Conservation (phyloP, 2,113 vertebrate species). For the Chamaetylas fuelleborni region DNA sequence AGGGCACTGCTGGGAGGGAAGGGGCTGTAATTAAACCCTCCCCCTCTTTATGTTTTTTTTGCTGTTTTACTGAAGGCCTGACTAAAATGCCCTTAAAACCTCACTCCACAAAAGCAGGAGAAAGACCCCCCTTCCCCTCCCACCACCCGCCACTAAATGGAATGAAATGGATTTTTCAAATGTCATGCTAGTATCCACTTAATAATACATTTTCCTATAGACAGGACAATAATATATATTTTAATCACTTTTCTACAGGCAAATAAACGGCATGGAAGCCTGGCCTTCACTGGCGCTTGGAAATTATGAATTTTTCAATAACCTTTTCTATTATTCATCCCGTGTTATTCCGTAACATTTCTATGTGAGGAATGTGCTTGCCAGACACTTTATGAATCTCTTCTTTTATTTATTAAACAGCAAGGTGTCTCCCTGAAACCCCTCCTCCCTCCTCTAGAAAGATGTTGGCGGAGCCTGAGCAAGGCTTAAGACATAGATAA, state of each 20-base stretch:
- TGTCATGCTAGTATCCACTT: slow-evolving; percentile 79
- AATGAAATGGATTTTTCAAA: slow-evolving; percentile 82
- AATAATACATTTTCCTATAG: slow-evolving; percentile 84
- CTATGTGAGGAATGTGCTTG: slow-evolving; percentile 79
- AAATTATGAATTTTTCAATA: slow-evolving; percentile 91
- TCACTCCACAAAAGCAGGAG: slow-evolving; percentile 18
- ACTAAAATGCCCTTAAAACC: slow-evolving; percentile 65
- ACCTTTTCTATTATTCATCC: slow-evolving; percentile 93
- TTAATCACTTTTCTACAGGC: slow-evolving; percentile 82
- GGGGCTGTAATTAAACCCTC: slow-evolving; percentile 69
- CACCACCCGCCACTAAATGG: slow-evolving; percentile 59
- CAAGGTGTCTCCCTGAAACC: slow-evolving; percentile 73
- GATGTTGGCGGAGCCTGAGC: neutral
- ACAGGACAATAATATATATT: slow-evolving; percentile 84
- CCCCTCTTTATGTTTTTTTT: neutral
- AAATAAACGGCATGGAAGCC: slow-evolving; percentile 77
- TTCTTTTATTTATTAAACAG: slow-evolving; percentile 92
- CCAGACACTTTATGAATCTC: slow-evolving; percentile 81
- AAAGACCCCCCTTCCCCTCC: neutral
- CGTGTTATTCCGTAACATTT: slow-evolving; percentile 87
- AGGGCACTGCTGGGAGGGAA: slow-evolving; percentile 27
- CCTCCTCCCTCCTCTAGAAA: slow-evolving; percentile 33
- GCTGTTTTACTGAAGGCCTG: slow-evolving; percentile 62
- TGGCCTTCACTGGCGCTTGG: slow-evolving; percentile 85
- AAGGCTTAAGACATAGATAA: slow-evolving; percentile 17